Percentiles rank a stretch among this genome's conserved stretches.
Evolutionary conservation across 2,888 invertebrate genomes (phyloP).

Genomic region (Icerya purchasi): DNA sequence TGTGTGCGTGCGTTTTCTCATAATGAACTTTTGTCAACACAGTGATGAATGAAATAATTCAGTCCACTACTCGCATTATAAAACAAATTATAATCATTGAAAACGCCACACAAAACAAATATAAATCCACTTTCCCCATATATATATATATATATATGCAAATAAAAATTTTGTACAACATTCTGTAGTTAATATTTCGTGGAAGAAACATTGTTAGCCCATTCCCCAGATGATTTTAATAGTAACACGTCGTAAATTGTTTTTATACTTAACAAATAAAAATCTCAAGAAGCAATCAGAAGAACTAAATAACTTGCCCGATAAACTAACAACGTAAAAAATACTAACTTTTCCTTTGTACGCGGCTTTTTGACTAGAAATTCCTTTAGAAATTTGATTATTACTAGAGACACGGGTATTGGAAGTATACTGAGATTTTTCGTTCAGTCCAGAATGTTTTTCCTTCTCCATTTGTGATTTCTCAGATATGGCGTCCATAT

Average conservation of each 20-base stretch:
- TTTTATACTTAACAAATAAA: no score
- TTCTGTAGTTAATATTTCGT: no score
- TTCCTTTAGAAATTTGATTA: neutral
- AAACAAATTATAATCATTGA: constrained; percentile 7
- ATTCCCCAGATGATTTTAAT: no score
- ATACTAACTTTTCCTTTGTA: constrained; percentile 1
- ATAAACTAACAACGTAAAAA: no score
- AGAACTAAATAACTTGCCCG: no score
- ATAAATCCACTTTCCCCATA: neutral
- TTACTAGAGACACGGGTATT: neutral
- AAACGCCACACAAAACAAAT: neutral
- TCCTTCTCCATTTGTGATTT: neutral
- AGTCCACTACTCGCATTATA: constrained; percentile 12
- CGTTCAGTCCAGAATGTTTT: neutral
- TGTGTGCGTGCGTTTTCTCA: no score
- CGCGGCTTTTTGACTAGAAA: constrained; percentile 11
- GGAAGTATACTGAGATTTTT: neutral
- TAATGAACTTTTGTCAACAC: no score
- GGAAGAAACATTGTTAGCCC: no score
- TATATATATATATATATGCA: neutral
- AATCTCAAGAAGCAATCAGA: no score
- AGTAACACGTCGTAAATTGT: no score
- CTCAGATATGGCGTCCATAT: constrained; percentile 30
- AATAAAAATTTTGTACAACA: no score
- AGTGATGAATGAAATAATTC: constrained; percentile 3